Percentiles rank a stretch among this genome's conserved stretches.
These are phyloP conservation scores for Zygaena filipendulae DNA, from an alignment of 2,888 invertebrate genomes.

Conservation along the genomic window DNA sequence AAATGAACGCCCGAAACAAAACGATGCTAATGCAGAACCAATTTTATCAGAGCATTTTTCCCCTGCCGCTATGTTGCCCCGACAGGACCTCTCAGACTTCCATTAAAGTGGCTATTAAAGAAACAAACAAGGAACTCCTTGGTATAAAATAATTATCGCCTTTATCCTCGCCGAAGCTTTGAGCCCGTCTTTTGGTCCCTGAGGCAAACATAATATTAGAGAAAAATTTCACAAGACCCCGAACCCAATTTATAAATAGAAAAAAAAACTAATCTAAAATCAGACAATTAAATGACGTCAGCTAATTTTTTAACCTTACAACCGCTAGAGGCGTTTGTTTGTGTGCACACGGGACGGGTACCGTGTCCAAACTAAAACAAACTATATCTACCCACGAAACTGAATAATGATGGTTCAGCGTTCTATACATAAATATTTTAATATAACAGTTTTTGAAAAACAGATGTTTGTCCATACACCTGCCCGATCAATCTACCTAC, in stretches of 20 bases:
- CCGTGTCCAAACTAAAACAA: conserved; percentile 62
- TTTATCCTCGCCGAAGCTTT: conserved; percentile 48
- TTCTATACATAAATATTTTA: conserved; percentile 26
- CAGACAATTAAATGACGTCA: conserved; percentile 51
- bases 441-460: no score
- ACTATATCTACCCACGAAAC: conserved; percentile 28
- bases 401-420: conserved; percentile 38
- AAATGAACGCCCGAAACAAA: conserved; percentile 21
- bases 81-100: conserved; percentile 38
- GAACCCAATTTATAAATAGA: conserved; percentile 24
- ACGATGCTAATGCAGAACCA: conserved; percentile 30
- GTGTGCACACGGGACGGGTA: conserved; percentile 39
- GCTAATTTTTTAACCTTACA: conserved; percentile 38
- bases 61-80: no score
- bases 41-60: no score
- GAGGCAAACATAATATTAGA: conserved; percentile 38
- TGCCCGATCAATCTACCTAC: no score
- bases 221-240: conserved; percentile 36
- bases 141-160: conserved; percentile 66
- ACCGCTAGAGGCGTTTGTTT: conserved; percentile 29
- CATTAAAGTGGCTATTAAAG: conserved; percentile 64
- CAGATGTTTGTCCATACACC: no score
- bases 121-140: conserved; percentile 63
- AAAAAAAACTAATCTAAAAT: conserved; percentile 50
- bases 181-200: conserved; percentile 26